A percentile compares a stretch with the other conserved stretches of the same genome.
These are phyloP conservation scores for Myocastor coypus DNA, from an alignment of 2,113 vertebrate genomes.

Conservation along the genomic window DNA sequence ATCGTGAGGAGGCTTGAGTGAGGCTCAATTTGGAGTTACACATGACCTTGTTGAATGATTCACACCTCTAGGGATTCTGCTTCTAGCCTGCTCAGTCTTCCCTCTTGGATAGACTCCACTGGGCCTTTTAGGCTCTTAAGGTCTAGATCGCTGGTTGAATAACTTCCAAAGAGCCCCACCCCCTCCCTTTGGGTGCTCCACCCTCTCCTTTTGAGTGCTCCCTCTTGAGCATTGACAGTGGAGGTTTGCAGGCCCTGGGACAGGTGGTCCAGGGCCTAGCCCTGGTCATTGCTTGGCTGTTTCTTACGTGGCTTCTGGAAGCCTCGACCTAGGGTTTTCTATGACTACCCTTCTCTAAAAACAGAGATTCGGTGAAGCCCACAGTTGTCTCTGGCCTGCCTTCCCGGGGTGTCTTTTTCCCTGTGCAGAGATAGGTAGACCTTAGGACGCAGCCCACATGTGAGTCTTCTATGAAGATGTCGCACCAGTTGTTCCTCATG, in stretches of 20 bases:
- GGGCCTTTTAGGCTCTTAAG: background rate
- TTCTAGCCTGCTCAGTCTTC: background rate
- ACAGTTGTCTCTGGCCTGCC: background rate
- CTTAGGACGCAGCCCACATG: rapidly evolving
- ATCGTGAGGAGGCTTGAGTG: rapidly evolving
- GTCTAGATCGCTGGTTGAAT: rapidly evolving
- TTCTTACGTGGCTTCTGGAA: background rate
- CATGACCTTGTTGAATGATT: background rate
- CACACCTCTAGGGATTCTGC: background rate
- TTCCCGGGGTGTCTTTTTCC: rapidly evolving
- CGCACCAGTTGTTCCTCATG: rapidly evolving
- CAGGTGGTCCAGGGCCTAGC: rapidly evolving
- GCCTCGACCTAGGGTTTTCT: background rate
- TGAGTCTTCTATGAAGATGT: background rate
- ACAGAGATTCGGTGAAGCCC: rapidly evolving
- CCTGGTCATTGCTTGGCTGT: background rate
- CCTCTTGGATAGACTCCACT: rapidly evolving
- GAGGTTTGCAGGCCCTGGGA: rapidly evolving
- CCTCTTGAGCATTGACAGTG: background rate
- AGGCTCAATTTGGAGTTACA: background rate
- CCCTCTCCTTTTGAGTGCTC: too few relatives aligned
- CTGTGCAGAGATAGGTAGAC: background rate
- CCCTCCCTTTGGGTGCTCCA: background rate
- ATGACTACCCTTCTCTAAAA: rapidly evolving
- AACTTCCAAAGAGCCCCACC: background rate